Conservation (phyloP, 2,888 invertebrate genomes). For the Sepiola atlantica region DNA sequence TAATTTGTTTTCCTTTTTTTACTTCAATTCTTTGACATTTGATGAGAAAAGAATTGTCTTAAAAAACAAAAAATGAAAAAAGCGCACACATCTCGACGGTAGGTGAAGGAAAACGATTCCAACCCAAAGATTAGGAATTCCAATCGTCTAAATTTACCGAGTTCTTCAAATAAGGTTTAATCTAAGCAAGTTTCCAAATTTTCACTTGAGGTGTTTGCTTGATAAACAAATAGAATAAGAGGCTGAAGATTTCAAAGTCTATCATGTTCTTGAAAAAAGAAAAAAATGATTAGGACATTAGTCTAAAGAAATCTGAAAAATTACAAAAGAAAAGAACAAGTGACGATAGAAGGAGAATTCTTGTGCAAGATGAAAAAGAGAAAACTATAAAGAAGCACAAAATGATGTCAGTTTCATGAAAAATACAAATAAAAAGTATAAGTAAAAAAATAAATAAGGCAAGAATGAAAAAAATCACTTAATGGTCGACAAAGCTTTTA, state of each 20-base stretch:
- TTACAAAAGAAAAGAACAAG: not conserved
- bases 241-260: not conserved
- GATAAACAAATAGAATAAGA: not conserved
- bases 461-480: not conserved
- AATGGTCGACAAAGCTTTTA: constrained; percentile 13
- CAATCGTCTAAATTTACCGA: not conserved
- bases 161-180: not conserved
- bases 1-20: not conserved
- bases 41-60: not conserved
- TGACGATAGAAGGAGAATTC: not conserved
- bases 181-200: not conserved
- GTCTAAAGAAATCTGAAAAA: constrained; percentile 15
- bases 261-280: constrained; percentile 7
- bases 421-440: not conserved
- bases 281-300: not conserved
- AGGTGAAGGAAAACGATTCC: not conserved
- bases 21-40: not conserved
- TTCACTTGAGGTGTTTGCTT: constrained; percentile 5
- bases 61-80: not conserved
- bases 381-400: not conserved
- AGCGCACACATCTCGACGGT: too few species aligned
- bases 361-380: not conserved
- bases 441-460: not conserved
- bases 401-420: constrained; percentile 17
- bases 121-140: not conserved